phyloP scores from a whole-genome alignment of 1,140 invertebrate genomes.

The Trissolcus basalis region DNA sequence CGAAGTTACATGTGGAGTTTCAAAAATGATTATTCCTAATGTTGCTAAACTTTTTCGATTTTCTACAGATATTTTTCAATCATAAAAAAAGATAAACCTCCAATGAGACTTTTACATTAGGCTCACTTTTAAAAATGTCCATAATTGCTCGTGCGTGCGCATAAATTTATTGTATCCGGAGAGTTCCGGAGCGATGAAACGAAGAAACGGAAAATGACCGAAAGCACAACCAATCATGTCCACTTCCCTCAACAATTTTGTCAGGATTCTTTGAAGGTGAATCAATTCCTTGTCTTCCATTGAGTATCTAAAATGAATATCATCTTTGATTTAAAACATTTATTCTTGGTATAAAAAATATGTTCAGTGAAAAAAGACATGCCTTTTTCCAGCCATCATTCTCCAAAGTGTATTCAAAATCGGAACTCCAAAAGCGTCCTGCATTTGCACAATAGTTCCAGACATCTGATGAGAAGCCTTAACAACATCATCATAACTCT shows the following conservation, averaged over 20 bases:
- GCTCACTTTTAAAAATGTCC: conserved; percentile 80
- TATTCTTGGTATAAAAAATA: neutral
- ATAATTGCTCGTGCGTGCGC: conserved; percentile 82
- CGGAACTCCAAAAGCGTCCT: conserved; percentile 84
- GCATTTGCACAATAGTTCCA: conserved; percentile 79
- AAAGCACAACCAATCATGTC: conserved; percentile 87
- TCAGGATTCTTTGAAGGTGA: conserved; percentile 81
- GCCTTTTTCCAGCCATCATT: conserved; percentile 87
- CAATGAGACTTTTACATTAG: conserved; percentile 25
- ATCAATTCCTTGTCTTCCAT: conserved; percentile 82
- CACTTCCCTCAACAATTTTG: conserved; percentile 82
- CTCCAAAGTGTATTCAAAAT: conserved; percentile 91
- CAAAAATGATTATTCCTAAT: too few species aligned
- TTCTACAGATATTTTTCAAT: too few species aligned
- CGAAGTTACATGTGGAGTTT: too few species aligned
- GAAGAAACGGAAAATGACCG: conserved; percentile 86
- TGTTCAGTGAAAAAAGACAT: neutral
- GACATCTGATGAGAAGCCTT: conserved; percentile 58
- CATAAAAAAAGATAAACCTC: conserved; percentile 24
- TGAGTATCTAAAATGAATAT: conserved; percentile 76
- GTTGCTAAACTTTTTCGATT: too few species aligned
- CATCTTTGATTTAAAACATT: neutral
- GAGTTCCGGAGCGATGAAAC: conserved; percentile 83
- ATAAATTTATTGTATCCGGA: conserved; percentile 87
- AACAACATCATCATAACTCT: conserved; percentile 64